Evolutionary conservation across 2,888 invertebrate genomes (phyloP).

Genomic region (Leucoma salicis): DNA sequence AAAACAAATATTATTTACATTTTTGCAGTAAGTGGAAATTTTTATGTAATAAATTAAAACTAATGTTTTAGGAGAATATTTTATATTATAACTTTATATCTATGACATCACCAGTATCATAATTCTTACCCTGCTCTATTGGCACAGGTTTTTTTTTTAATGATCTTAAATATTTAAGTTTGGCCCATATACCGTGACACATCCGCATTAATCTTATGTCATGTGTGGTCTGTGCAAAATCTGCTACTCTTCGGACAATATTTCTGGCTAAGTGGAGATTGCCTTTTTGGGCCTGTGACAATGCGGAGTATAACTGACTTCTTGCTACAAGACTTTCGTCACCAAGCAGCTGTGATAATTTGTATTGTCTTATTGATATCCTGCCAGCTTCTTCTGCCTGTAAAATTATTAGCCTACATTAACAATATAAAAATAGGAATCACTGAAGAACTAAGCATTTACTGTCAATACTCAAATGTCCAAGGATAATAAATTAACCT

Average conservation of each 20-base stretch:
- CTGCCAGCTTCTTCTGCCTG: slow-evolving; percentile 94
- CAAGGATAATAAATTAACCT: too few species aligned
- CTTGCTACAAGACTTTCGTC: slow-evolving; percentile 91
- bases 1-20: too few species aligned
- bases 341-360: slow-evolving; percentile 89
- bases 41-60: too few species aligned
- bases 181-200: slow-evolving; percentile 94
- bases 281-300: slow-evolving; percentile 93
- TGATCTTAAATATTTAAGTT: slow-evolving; percentile 83
- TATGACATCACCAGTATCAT: slow-evolving; percentile 29
- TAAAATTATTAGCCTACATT: slow-evolving; percentile 22
- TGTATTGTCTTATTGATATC: slow-evolving; percentile 92
- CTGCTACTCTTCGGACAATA: slow-evolving; percentile 78
- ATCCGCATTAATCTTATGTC: slow-evolving; percentile 88
- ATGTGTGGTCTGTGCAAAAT: slow-evolving; percentile 60
- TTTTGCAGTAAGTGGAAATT: too few species aligned
- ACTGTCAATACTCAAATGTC: too few species aligned
- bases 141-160: slow-evolving; percentile 27
- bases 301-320: slow-evolving; percentile 92
- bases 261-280: slow-evolving; percentile 83
- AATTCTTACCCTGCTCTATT: slow-evolving; percentile 18
- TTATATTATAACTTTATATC: too few species aligned
- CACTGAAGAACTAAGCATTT: too few species aligned
- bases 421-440: too few species aligned
- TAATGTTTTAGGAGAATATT: too few species aligned